These are phyloP conservation scores for Himalopsyche tibetana DNA, from an alignment of 2,888 invertebrate genomes.

Conservation along the genomic window DNA sequence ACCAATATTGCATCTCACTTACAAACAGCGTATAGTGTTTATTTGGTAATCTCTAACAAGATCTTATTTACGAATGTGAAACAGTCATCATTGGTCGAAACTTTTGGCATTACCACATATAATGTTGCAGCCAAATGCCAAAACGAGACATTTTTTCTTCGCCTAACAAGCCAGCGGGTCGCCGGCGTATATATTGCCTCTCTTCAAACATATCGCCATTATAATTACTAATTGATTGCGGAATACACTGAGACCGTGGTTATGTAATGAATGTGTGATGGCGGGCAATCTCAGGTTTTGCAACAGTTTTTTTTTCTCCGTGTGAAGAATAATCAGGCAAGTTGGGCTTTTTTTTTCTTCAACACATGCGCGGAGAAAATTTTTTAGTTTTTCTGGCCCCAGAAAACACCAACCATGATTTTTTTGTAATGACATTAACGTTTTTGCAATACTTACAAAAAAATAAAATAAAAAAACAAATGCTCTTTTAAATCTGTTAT, in stretches of 20 bases:
- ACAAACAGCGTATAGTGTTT: neutral
- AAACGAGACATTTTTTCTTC: constrained; percentile 43
- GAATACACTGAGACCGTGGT: constrained; percentile 31
- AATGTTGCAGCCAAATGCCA: constrained; percentile 24
- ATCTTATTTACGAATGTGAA: neutral
- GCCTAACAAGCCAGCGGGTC: constrained; percentile 18
- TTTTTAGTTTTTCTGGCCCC: no score
- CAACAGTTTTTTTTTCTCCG: constrained; percentile 23
- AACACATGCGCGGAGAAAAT: neutral
- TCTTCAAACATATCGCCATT: constrained; percentile 50
- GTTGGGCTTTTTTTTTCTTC: constrained; percentile 23
- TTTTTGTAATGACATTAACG: no score
- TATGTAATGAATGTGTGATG: constrained; percentile 35
- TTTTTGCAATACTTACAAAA: no score
- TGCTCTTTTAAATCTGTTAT: no score
- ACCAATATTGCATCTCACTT: constrained; percentile 23
- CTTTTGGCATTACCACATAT: neutral
- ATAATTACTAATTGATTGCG: constrained; percentile 60
- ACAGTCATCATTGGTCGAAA: neutral
- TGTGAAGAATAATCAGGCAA: constrained; percentile 42
- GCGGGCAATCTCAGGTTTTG: constrained; percentile 17
- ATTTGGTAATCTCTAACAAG: constrained; percentile 24
- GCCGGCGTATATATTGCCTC: constrained; percentile 10
- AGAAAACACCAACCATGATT: no score
- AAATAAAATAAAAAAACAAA: no score